Evolutionary conservation across 2,797 vertebrate genomes (phyloP), one percentile per base, ranked within the genome.

Genomic region (Sebastiscus tertius): DNA sequence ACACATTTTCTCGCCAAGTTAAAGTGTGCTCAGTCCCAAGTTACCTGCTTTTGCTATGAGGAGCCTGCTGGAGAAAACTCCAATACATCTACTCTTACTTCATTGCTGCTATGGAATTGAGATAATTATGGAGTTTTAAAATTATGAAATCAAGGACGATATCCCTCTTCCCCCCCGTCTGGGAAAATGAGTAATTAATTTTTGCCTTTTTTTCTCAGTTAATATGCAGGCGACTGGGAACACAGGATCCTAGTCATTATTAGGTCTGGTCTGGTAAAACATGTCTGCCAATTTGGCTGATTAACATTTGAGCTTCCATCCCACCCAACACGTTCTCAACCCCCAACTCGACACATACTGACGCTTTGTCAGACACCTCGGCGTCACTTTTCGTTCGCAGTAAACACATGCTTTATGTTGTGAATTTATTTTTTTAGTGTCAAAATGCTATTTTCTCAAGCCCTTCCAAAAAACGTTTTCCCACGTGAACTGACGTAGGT

Each of bases 171-270:
- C 60, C 49, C 80, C 26, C 63, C 59, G 46, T 80, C 82, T 84
- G 83, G 64, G 68, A 91, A 89, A 94, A 87, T 67, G 68, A 89
- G 86, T 92, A 90, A 94, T 93, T 94, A 71, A 93, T 91, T 93
- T 81, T 75, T n/a, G 66, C 26, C 56, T 59, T 56, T 82, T 80
- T 88, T 69, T 58, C 61, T 79, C 81, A 61, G 82, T 89, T 86
- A 85, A 85, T 85, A 87, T 72, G 74, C 75, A 79, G 72, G 49
- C 58, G 60, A 87, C 82, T 81, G 79, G 76, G 83, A 92, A 87
- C 88, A 63, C 63, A 73, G 69, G 79, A 86, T 86, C 76, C 68
- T 59, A 67, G 76, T 92, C 86, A 93, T 93, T 89, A 91, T 92
- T 88, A 75, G 82, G 66, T 80, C 85, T 82, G 87, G 62, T 86